Conservation (phyloP, 2,888 invertebrate species). For the Zygogramma bicolorata region DNA sequence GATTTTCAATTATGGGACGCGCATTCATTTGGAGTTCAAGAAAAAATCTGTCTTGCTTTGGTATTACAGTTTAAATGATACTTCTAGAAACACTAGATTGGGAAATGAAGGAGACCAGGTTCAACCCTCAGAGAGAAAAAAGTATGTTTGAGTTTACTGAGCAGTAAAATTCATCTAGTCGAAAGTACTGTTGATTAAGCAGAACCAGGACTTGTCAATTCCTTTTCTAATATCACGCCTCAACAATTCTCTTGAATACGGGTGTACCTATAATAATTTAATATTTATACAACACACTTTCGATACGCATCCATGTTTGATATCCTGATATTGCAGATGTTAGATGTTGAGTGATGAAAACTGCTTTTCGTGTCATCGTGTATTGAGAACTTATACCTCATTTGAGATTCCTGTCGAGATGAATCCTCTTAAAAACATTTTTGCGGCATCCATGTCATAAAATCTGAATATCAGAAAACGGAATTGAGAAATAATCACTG, state of each 20-base stretch:
- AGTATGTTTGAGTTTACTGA: no score
- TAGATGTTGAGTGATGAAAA: background rate
- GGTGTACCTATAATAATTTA: background rate
- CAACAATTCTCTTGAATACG: background rate
- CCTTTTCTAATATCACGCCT: no score
- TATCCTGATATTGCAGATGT: background rate
- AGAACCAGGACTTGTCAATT: no score
- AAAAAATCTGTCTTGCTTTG: no score
- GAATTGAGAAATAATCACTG: background rate
- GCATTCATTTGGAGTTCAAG: no score
- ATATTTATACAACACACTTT: slow-evolving; percentile 6
- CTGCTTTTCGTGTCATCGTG: background rate
- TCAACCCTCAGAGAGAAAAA: no score
- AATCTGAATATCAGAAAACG: background rate
- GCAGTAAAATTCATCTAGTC: no score
- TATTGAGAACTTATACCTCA: background rate
- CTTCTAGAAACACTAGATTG: no score
- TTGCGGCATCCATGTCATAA: background rate
- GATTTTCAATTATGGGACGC: no score
- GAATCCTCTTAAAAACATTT: background rate
- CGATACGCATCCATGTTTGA: background rate
- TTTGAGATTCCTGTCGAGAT: slow-evolving; percentile 2
- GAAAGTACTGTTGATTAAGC: no score
- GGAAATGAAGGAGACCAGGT: no score
- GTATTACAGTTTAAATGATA: no score